Evolutionary conservation across 2,113 vertebrate genomes (phyloP).

Genomic region (Otus sunia): DNA sequence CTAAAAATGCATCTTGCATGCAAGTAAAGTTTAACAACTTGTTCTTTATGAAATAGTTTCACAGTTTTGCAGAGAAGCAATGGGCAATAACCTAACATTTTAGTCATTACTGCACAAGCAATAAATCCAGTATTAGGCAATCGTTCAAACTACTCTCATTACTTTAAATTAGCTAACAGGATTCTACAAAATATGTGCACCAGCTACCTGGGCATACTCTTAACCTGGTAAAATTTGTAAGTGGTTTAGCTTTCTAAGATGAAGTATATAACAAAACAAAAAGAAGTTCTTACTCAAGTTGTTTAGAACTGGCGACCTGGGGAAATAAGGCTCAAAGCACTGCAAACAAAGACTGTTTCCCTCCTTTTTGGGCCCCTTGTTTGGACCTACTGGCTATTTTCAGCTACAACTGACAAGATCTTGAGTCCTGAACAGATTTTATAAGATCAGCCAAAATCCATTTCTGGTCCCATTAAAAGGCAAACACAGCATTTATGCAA

Average conservation of each 20-base stretch:
- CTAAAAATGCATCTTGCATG: not conserved
- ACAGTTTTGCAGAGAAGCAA: not conserved
- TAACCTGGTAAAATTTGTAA: not conserved
- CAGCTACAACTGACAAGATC: not conserved
- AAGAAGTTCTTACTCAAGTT: not conserved
- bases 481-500: not conserved
- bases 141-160: not conserved
- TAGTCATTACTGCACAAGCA: not conserved
- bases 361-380: not conserved
- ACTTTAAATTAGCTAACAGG: not conserved
- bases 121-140: not conserved
- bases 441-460: not conserved
- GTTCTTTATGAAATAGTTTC: not conserved
- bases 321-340: not conserved
- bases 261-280: not conserved
- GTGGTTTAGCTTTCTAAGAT: not conserved
- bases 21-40: not conserved
- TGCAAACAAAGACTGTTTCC: not conserved
- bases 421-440: not conserved
- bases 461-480: not conserved
- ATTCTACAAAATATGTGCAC: not conserved
- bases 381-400: not conserved
- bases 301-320: not conserved
- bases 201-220: not conserved
- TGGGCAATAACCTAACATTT: not conserved